Conservation (phyloP, 1,140 invertebrate genomes). For the Ips typographus region DNA sequence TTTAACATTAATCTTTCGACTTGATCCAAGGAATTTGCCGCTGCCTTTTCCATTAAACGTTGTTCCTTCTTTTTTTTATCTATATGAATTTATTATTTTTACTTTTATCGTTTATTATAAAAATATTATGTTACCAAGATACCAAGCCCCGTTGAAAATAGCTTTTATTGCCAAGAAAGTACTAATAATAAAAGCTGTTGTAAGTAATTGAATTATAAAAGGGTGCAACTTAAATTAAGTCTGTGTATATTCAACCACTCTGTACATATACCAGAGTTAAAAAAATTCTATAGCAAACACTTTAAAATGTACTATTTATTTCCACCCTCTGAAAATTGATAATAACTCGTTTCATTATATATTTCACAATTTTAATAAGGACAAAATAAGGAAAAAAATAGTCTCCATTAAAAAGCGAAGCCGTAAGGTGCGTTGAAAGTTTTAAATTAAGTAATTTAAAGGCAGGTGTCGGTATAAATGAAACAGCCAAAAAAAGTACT, state of each 20-base stretch:
- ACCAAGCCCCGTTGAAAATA: too few species aligned
- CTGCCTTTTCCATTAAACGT: constrained; percentile 25
- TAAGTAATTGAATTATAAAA: constrained; percentile 18
- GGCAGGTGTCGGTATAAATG: constrained; percentile 34
- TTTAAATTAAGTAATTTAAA: constrained; percentile 37
- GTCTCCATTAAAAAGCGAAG: constrained; percentile 28
- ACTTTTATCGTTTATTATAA: too few species aligned
- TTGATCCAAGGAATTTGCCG: constrained; percentile 32
- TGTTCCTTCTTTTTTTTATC: constrained; percentile 18
- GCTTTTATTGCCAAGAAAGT: too few species aligned
- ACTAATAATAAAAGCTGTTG: constrained; percentile 1
- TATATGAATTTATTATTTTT: background rate
- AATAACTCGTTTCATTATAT: too few species aligned
- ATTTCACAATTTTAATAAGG: too few species aligned
- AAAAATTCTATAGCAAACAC: constrained; percentile 33
- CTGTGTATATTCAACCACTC: constrained; percentile 26
- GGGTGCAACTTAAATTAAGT: constrained; percentile 20
- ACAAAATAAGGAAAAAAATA: constrained; percentile 3
- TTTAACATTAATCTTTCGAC: constrained; percentile 40
- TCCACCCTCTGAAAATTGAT: too few species aligned
- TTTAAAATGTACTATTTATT: constrained; percentile 21
- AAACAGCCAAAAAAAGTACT: constrained; percentile 35
- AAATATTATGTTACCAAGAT: too few species aligned
- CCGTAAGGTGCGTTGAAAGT: constrained; percentile 28
- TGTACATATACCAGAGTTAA: constrained; percentile 28